Evolutionary conservation across 2,113 vertebrate species (phyloP), one percentile per base, ranked within the genome.

Genomic region (Rhodinocichla rosea): DNA sequence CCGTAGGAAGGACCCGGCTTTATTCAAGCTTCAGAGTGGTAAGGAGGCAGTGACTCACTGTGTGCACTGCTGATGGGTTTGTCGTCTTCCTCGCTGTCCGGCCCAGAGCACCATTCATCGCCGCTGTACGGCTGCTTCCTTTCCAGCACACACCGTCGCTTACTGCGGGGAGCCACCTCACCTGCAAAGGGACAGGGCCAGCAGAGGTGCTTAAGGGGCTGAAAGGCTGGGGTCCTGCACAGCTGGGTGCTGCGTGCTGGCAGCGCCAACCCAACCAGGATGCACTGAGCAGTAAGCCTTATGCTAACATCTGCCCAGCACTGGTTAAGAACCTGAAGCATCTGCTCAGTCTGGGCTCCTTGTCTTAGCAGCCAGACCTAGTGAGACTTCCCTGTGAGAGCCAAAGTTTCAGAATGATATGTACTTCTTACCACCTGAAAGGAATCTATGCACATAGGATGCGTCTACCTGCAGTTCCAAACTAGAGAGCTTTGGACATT

Each of bases 91-190:
- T 99, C 99, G 2, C 99, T 99, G 97, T 99, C 99, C 0, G 99
- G 98, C 24, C 99, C 99, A 7, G 99, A 99, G 96, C 99, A 99
- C 99, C 99, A 99, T 88, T 99, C 99, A 89, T 99, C 99, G 49
- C 99, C 99, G 2, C 99, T 99, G 95, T 99, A 99, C 0, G 99
- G 99, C 98, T 99, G 99, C 93, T 99, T 99, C 97, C 99, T 98
- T 86, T 99, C 99, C 97, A 99, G 97, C 88, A 99, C 99, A 35
- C 99, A 99, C 35, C 99, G 98, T 7, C 99, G 98, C 96, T 99
- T 99, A 83, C 99, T 99, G 30, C 99, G 98, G 70, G 99, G 98
- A 75, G 99, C 98, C 86, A 98, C 98, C 94, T 99, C 99, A 96
- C 97, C 98, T 98, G 92, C 60, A 67, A 74, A 50, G 49, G 74